Base-by-base conservation (phyloP, 1,140 invertebrate genomes). In the Aporrectodea caliginosa region DNA sequence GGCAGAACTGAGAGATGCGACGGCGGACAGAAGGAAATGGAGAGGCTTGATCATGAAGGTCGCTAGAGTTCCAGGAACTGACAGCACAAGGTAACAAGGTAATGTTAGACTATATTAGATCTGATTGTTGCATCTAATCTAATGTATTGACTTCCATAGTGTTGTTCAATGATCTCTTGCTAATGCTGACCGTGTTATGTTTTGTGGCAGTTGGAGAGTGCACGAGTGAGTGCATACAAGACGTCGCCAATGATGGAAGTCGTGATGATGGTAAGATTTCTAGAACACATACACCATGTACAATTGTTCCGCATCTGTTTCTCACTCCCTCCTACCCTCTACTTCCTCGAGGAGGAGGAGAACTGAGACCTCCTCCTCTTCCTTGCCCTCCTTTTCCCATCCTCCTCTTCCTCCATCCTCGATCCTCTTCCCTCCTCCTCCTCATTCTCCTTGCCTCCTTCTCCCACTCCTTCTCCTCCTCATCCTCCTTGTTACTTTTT, bases 201-300 rank as follows among this genome's bases (percentile, higher is more conserved):
- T 58, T 34, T 27, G 69, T 83, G 84, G 71, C 84, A 91, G 69
- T 89, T 96, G 0, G 94, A 96, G 86, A 92, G 90, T 82, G 90
- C 92, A 35, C 89, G 94, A 74, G 93, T 94, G 34, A 92, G 91
- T 79, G 92, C 92, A 27, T 93, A 93, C 0, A 93, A 93, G 84
- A 92, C 91, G 33, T 94, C 95, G 85, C 93, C 95, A 78, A 94
- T 94, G 82, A 95, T 93, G 81, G 94, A 96, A 84, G 95, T 94
- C 0, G 92, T 97, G 31, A 92, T 93, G 58, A 93, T 93, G 89
- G 93, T 93, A 88, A 83, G 84, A 76, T 35, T n/a, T 76, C 30
- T 22, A 35, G 29, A n/a, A n/a, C n/a, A n/a, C n/a, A n/a, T n/a
- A 27, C 73, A 75, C 14, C 12, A 0, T 32, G 12, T 75, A 6